Base-by-base conservation (phyloP, 2,113 vertebrate genomes). In the Chelonoidis abingdonii region DNA sequence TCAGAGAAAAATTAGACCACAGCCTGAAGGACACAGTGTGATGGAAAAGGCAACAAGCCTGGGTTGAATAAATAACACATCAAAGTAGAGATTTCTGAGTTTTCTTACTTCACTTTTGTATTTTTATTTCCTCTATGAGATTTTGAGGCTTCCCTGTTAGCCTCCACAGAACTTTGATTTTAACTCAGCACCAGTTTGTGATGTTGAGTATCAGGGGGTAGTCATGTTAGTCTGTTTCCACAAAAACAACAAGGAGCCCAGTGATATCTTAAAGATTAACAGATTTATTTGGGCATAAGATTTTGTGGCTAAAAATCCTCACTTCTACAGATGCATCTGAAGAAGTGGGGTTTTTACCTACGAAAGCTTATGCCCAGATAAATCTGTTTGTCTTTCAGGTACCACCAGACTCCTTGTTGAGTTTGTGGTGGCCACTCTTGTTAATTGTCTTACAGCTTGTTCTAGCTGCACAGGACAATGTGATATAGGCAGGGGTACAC, bases 21-120 rank as follows among this genome's bases (percentile, higher is more conserved):
- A 65, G n/a, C 80, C 83, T 84, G 83, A 91, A 89, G 78, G 78
- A 85, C 62, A 79, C 12, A 35, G 3, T 72, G 85, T 88, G 72
- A 75, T 95, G 79, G 84, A 89, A 93, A 95, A 16, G 50, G 81
- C 24, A 79, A 57, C 89, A 92, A 89, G 50, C 50, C 84, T 87
- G 31, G 24, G 75, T 27, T 47, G 44, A 87, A 91, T 93, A 93
- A 93, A 92, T 72, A 89, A 52, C 35, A 29, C n/a, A 52, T 2
- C 47, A 59, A 89, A 96, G 31, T 14, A 1, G 53, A 14, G 16
- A 47, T 88, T 95, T 93, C 57, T 83, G 79, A 49, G 10, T 75
- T 29, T 50, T 84, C 89, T 11, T 52, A 75, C 56, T 62, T 76
- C 87, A 38, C 90, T 86, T 0, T 76, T 44, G 10, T 72, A n/a